Evolutionary conservation across 2,888 invertebrate species (phyloP), one percentile per base, ranked within the genome.

Genomic region (Standfussiana lucernea): DNA sequence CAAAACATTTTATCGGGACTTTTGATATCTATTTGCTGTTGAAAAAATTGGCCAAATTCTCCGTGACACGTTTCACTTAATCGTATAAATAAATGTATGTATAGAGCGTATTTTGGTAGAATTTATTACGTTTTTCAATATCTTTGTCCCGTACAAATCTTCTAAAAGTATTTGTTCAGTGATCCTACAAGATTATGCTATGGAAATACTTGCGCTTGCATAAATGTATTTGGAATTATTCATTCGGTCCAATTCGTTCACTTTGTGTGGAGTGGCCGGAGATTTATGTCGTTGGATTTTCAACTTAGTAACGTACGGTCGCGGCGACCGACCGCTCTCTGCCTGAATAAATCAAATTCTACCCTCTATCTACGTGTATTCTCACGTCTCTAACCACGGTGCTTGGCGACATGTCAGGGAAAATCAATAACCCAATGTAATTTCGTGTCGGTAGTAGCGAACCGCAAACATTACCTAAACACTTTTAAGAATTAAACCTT

Each of bases 201-300:
- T 87, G 89, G 86, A 88, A 90, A 90, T 89, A 88, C 88, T 87
- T 87, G 85, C 83, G 86, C 86, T 89, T 90, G 90, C 89, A 89
- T 90, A 91, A 92, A 93, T 92, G 89, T 92, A 93, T 91, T 90
- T 85, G 85, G 92, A 94, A 93, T 94, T 92, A 94, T 94, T 94
- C 92, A 94, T 93, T 91, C 88, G 88, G 86, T 89, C 89, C 90
- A 90, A 93, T 93, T 93, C 92, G 90, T 92, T 91, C 91, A 90
- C 91, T 90, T 92, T 90, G 89, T 89, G 89, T 88, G 93, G 91
- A 92, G 91, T 92, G 90, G 92, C 89, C 86, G 90, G 86, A 94
- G 93, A 95, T 95, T 95, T 95, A 95, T 94, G 93, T 91, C 90
- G 88, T 91, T 91, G 86, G 91, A 94, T 94, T 91, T 95, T 94